phyloP scores from a whole-genome alignment of 2,113 vertebrate species.

The Cynoglossus semilaevis region DNA sequence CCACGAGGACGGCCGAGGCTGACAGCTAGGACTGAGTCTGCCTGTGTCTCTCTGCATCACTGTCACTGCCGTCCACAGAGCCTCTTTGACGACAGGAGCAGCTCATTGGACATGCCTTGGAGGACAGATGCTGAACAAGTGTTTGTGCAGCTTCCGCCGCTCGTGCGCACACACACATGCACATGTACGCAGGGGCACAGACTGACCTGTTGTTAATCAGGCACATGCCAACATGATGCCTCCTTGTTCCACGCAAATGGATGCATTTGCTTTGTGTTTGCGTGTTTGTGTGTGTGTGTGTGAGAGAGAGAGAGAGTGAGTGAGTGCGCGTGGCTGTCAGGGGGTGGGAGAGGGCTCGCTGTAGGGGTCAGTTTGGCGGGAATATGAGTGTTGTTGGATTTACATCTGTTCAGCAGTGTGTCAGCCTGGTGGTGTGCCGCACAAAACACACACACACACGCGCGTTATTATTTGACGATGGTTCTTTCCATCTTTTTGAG shows the following conservation, averaged over 20 bases:
- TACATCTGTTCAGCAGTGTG: slow-evolving; percentile 83
- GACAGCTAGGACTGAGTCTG: slow-evolving; percentile 26
- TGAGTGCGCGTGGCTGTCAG: neutral
- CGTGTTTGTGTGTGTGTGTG: slow-evolving; percentile 24
- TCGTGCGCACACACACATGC: slow-evolving; percentile 39
- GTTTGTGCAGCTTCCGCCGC: slow-evolving; percentile 53
- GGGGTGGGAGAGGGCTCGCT: slow-evolving; percentile 70
- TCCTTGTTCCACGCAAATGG: slow-evolving; percentile 51
- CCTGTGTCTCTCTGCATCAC: slow-evolving; percentile 23
- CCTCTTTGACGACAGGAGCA: slow-evolving; percentile 15
- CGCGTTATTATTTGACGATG: slow-evolving; percentile 25
- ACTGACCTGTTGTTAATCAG: slow-evolving; percentile 80
- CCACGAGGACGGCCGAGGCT: slow-evolving; percentile 2
- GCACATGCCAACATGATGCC: slow-evolving; percentile 77
- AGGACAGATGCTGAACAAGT: slow-evolving; percentile 70
- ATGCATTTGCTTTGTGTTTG: neutral
- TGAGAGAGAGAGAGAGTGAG: neutral
- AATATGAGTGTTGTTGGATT: slow-evolving; percentile 73
- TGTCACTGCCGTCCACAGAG: slow-evolving; percentile 53
- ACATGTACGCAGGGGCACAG: slow-evolving; percentile 70
- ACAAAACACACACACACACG: slow-evolving; percentile 25
- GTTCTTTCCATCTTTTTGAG: too few relatives aligned
- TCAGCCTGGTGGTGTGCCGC: slow-evolving; percentile 64
- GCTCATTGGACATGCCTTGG: slow-evolving; percentile 38
- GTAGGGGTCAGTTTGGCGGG: slow-evolving; percentile 80